phyloP scores from a whole-genome alignment of 2,113 vertebrate species.

The Actinemys pallida region DNA sequence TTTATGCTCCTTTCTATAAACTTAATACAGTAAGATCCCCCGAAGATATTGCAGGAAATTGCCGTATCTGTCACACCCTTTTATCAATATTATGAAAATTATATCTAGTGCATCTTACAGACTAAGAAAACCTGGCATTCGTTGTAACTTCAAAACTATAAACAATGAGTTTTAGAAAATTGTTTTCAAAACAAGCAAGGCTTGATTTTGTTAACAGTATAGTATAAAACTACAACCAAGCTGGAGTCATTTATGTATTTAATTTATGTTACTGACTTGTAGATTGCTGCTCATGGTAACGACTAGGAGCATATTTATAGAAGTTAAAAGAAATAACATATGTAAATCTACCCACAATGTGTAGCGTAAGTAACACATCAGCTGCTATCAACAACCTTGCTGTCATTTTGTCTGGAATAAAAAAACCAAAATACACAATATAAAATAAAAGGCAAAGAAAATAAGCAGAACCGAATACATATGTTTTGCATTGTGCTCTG shows the following conservation, averaged over 20 bases:
- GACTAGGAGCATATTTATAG: not conserved
- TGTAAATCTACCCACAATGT: not conserved
- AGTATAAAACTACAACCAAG: not conserved
- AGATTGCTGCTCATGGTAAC: not conserved
- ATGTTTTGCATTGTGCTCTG: not conserved
- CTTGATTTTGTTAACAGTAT: rapidly evolving
- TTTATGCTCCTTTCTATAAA: not conserved
- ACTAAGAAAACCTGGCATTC: not conserved
- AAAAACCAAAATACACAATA: not conserved
- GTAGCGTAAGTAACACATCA: not conserved
- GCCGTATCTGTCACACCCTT: not conserved
- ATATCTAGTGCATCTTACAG: not conserved
- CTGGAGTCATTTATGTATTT: not conserved
- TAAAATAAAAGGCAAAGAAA: not conserved
- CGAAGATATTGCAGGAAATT: not conserved
- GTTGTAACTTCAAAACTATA: not conserved
- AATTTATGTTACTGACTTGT: not conserved
- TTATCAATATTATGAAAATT: rapidly evolving
- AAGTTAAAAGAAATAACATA: not conserved
- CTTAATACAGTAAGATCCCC: not conserved
- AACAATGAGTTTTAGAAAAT: not conserved
- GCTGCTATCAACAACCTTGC: not conserved
- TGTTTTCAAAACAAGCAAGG: not conserved
- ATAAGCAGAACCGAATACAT: not conserved
- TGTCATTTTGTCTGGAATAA: not conserved